Evolutionary conservation across 2,888 invertebrate species (phyloP).

Genomic region (Lacanobia oleracea): DNA sequence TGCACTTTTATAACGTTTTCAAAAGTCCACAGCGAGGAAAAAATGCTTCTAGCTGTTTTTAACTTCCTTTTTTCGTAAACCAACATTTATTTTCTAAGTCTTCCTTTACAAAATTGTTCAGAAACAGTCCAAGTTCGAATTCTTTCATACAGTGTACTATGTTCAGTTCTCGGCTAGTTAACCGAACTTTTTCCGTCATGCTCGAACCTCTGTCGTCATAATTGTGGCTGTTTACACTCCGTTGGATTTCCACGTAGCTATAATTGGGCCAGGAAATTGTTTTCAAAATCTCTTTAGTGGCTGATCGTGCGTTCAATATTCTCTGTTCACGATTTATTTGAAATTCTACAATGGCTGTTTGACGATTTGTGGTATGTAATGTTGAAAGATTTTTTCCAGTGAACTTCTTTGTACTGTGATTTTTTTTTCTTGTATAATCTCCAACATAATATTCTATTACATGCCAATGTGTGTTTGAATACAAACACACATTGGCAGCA

Average conservation of each 20-base stretch:
- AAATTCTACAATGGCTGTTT: slow-evolving; percentile 54
- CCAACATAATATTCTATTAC: slow-evolving; percentile 42
- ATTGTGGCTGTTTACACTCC: slow-evolving; percentile 81
- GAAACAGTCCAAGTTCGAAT: slow-evolving; percentile 21
- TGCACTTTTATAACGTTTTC: neutral
- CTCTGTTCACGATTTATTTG: slow-evolving; percentile 58
- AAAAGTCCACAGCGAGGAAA: neutral
- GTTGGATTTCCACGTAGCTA: slow-evolving; percentile 76
- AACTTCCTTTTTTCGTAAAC: neutral
- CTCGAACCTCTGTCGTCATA: slow-evolving; percentile 68
- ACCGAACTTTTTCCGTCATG: slow-evolving; percentile 69
- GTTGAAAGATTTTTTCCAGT: slow-evolving; percentile 57
- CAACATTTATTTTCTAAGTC: neutral
- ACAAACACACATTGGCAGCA: too few relatives aligned
- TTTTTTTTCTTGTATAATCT: slow-evolving; percentile 33
- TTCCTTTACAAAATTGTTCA: neutral
- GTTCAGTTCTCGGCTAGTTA: slow-evolving; percentile 60
- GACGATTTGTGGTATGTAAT: slow-evolving; percentile 60
- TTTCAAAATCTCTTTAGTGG: slow-evolving; percentile 68
- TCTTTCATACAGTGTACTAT: slow-evolving; percentile 32
- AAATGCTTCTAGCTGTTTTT: neutral
- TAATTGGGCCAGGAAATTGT: slow-evolving; percentile 80
- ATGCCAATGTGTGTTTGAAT: slow-evolving; percentile 22
- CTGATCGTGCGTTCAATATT: slow-evolving; percentile 65
- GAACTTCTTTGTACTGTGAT: slow-evolving; percentile 41